phyloP scores from a whole-genome alignment of 2,113 vertebrate genomes.

The Collichthys lucidus region DNA sequence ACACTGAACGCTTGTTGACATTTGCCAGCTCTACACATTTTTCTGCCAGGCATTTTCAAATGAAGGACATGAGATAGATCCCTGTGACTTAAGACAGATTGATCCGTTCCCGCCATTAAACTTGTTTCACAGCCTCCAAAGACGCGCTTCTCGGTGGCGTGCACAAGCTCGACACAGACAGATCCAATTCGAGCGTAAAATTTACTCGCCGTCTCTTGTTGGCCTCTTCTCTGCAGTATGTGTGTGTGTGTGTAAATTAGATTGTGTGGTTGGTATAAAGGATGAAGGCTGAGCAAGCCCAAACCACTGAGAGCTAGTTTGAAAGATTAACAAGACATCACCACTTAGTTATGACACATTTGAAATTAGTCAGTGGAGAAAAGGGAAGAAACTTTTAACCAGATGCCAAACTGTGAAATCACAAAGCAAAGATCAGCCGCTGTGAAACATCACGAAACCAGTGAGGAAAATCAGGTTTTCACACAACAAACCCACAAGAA shows the following conservation, averaged over 20 bases:
- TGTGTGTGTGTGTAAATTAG: slow-evolving; percentile 67
- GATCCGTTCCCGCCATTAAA: slow-evolving; percentile 75
- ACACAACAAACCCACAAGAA: slow-evolving; percentile 21
- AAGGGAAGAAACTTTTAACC: slow-evolving; percentile 57
- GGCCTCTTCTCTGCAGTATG: slow-evolving; percentile 57
- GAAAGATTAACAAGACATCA: slow-evolving; percentile 77
- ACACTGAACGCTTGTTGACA: slow-evolving; percentile 79
- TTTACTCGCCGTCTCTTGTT: slow-evolving; percentile 72
- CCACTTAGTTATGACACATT: slow-evolving; percentile 73
- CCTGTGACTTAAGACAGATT: slow-evolving; percentile 78
- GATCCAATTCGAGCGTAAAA: slow-evolving; percentile 76
- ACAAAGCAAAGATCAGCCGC: slow-evolving; percentile 45
- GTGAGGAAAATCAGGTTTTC: slow-evolving; percentile 20
- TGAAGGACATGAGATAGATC: slow-evolving; percentile 76
- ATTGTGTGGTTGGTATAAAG: slow-evolving; percentile 69
- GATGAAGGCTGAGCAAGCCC: slow-evolving; percentile 50
- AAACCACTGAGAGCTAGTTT: slow-evolving; percentile 61
- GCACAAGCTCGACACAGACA: slow-evolving; percentile 61
- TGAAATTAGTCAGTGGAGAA: slow-evolving; percentile 67
- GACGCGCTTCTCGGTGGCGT: slow-evolving; percentile 50
- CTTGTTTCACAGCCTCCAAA: slow-evolving; percentile 63
- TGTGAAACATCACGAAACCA: slow-evolving; percentile 40
- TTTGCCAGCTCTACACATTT: slow-evolving; percentile 74
- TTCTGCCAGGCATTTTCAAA: slow-evolving; percentile 74
- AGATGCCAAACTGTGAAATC: slow-evolving; percentile 66